phyloP scores from a whole-genome alignment of 2,888 invertebrate species.

The Beris morrisii region DNA sequence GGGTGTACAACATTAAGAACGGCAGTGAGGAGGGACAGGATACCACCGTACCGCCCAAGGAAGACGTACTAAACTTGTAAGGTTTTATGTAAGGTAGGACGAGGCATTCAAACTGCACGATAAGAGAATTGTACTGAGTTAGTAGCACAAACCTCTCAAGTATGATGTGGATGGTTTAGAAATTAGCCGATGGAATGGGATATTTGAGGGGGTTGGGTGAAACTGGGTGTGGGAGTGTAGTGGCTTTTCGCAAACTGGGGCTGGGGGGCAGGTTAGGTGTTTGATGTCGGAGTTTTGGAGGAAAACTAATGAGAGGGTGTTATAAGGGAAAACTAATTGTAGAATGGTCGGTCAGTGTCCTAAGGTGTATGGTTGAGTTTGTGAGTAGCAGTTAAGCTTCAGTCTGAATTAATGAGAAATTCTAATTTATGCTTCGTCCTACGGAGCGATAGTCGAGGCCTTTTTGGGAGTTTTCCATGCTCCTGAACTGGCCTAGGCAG shows the following conservation, averaged over 20 bases:
- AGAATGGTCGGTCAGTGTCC: constrained; percentile 39
- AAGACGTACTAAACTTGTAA: constrained; percentile 34
- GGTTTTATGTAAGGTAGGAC: constrained; percentile 36
- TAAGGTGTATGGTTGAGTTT: constrained; percentile 37
- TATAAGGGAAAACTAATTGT: constrained; percentile 40
- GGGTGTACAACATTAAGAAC: constrained; percentile 14
- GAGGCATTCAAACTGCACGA: constrained; percentile 34
- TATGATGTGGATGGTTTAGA: constrained; percentile 35
- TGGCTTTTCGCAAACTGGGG: constrained; percentile 18
- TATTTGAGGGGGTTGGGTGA: constrained; percentile 2
- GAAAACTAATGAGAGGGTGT: constrained; percentile 40
- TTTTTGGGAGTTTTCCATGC: constrained; percentile 26
- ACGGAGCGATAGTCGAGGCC: constrained; percentile 26
- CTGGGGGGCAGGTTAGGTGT: constrained; percentile 4
- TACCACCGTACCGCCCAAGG: constrained; percentile 29
- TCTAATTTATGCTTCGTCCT: constrained; percentile 40
- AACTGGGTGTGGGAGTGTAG: constrained; percentile 21
- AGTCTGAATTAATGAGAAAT: constrained; percentile 40
- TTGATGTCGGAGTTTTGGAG: constrained; percentile 11
- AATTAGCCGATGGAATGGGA: constrained; percentile 19
- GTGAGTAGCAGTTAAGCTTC: constrained; percentile 39
- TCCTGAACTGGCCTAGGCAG: constrained; percentile 21
- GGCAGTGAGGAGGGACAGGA: constrained; percentile 16
- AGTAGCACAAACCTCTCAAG: constrained; percentile 35
- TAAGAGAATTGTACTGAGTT: constrained; percentile 39